Base-by-base conservation (phyloP, 1,140 invertebrate genomes). In the Hyles vespertilio region DNA sequence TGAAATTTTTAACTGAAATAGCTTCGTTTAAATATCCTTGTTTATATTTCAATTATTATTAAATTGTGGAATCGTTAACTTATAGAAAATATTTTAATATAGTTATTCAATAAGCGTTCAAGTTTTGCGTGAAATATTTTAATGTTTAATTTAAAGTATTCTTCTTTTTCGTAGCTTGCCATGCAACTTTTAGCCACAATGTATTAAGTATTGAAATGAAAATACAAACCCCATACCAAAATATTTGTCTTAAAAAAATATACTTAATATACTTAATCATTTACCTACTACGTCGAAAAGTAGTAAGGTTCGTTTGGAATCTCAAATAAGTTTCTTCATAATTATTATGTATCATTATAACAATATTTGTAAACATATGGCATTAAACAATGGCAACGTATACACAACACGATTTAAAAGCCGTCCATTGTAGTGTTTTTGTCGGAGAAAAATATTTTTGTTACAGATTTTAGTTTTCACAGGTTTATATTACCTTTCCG, bases 391-490 rank as follows among this genome's bases (percentile, higher is more conserved):
- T 54, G 64, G 64, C 73, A 70, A 77, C 68, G 74, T 84, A 84
- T 81, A 81, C 79, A 77, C 63, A 65, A 70, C 64, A 65, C 61
- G 72, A 54, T 70, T 66, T 74, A 68, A 56, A 66, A 81, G 70
- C 83, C 83, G 83, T 86, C 83, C 83, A 84, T 70, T 51, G 72
- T 80, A 87, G 78, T 78, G 73, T 83, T 80, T 83, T 78, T 81
- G 69, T 75, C 61, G 33, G 47, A 36, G 45, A 73, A 72, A 58
- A 61, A 64, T 51, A 52, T 51, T 32, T 56, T 57, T 52, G 45
- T 32, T 61, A 62, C 7, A 45, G 55, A 59, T 57, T 56, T 33
- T 33, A 3, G 5, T 9, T 33, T 51, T 9, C 22, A n/a, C 50
- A 51, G 33, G 10, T 51, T 10, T 32, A 48, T 48, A 12, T n/a